Evolutionary conservation across 1,140 invertebrate species (phyloP), one percentile per base, ranked within the genome.

Genomic region (Maconellicoccus hirsutus): DNA sequence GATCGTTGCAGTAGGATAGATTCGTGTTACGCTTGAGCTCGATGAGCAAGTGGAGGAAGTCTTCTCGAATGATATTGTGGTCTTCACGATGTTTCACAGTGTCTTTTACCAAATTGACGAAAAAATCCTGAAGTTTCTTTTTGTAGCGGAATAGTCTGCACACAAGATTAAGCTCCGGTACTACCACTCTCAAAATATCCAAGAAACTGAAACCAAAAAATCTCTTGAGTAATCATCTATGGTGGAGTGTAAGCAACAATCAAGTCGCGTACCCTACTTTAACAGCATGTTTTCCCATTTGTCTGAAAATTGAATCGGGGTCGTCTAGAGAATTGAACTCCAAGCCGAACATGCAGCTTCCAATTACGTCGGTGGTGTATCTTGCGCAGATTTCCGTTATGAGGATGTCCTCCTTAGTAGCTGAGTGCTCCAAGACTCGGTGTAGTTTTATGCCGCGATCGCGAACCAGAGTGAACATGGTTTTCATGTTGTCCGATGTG

Each of bases 401-500:
- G 59, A 83, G 79, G 10, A 80, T 71, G 19, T 69, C 70, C 2
- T 22, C 23, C 7, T 38, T 63, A 0, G 72, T 33, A 6, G 29
- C 3, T 3, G 12, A 38, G 63, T 70, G 70, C 1, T 73, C 59
- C 0, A 78, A 27, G 59, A 76, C 52, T 10, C 71, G 72, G 38
- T 74, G 70, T 52, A 78, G 73, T 27, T 75, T 72, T 25, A 75
- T 71, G 8, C 70, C 72, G 70, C 76, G 74, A 4, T 78, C 75
- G 12, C 73, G 70, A n/a, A 82, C 72, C 1, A 81, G 74, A 71
- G 78, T 77, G 73, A 82, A 82, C 80, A 83, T 82, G n/a, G 77
- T 75, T 63, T 80, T 83, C 6, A 84, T 72, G 74, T 83, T 84
- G 10, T 80, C 80, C 0, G 80, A 79, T 0, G 82, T 81, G 70